These are phyloP conservation scores for Pantherophis vulpinus DNA, from an alignment of 2,797 vertebrate genomes.

Conservation along the genomic window DNA sequence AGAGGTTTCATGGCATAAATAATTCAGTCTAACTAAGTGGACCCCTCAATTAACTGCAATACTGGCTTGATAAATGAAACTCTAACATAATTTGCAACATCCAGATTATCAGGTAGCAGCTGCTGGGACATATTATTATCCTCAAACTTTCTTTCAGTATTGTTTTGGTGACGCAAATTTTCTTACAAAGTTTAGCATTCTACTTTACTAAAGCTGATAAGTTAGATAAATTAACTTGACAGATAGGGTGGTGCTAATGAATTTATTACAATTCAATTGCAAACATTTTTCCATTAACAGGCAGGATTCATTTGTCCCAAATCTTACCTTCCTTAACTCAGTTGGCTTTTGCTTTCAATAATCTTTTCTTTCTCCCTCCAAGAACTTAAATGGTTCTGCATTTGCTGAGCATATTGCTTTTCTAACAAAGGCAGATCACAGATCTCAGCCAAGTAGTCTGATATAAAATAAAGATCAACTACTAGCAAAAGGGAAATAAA, in stretches of 20 bases:
- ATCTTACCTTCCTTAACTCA: not conserved
- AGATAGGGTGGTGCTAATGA: not conserved
- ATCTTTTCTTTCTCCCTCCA: conserved; percentile 10
- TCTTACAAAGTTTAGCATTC: conserved; percentile 16
- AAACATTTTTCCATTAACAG: conserved; percentile 27
- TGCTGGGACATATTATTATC: not conserved
- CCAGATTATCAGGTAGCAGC: not conserved
- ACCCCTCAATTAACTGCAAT: not conserved
- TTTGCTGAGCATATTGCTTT: not conserved
- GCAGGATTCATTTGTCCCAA: not conserved
- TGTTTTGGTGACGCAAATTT: not conserved
- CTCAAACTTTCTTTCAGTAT: not conserved
- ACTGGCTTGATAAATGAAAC: not conserved
- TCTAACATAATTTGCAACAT: not conserved
- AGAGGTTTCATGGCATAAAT: not conserved
- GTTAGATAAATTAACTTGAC: not conserved
- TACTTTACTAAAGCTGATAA: not conserved
- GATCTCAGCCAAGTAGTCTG: not conserved
- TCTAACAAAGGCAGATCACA: conserved; percentile 21
- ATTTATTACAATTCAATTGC: not conserved
- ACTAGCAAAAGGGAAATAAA: conserved; percentile 15
- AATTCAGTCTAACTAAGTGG: not conserved
- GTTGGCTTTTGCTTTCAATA: not conserved
- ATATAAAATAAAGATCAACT: conserved; percentile 8
- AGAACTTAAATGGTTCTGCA: conserved; percentile 1